Evolutionary conservation across 2,888 invertebrate species (phyloP).

Genomic region (Patella depressa): DNA sequence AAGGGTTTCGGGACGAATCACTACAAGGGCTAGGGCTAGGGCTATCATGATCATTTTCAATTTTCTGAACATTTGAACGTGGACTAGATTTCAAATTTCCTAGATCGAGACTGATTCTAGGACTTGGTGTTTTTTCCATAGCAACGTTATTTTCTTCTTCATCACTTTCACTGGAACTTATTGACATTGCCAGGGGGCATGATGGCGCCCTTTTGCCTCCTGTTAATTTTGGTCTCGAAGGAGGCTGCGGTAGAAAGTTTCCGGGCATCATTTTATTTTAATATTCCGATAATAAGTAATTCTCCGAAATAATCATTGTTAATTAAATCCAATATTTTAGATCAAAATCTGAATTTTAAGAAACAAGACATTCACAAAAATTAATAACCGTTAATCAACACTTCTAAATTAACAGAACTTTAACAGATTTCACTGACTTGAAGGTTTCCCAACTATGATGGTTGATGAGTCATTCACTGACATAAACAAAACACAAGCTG

Average conservation of each 20-base stretch:
- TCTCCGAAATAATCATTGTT: too few relatives aligned
- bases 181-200: slow-evolving; percentile 36
- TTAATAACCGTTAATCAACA: background rate
- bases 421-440: too few relatives aligned
- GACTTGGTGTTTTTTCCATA: slow-evolving; percentile 15
- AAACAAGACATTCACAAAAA: background rate
- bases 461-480: too few relatives aligned
- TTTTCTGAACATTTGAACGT: background rate
- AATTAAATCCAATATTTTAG: background rate
- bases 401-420: slow-evolving; percentile 8
- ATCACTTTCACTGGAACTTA: slow-evolving; percentile 46
- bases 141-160: slow-evolving; percentile 9
- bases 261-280: background rate
- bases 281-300: too few relatives aligned
- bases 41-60: background rate
- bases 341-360: background rate
- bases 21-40: background rate
- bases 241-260: slow-evolving; percentile 37
- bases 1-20: background rate
- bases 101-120: slow-evolving; percentile 14
- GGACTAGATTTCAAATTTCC: background rate
- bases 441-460: too few relatives aligned
- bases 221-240: slow-evolving; percentile 47
- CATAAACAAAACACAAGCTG: too few relatives aligned
- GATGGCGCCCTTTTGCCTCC: slow-evolving; percentile 53